Percentiles rank a stretch among this genome's conserved stretches.
Evolutionary conservation across 2,888 invertebrate genomes (phyloP).

Genomic region (Charanyca ferruginea): DNA sequence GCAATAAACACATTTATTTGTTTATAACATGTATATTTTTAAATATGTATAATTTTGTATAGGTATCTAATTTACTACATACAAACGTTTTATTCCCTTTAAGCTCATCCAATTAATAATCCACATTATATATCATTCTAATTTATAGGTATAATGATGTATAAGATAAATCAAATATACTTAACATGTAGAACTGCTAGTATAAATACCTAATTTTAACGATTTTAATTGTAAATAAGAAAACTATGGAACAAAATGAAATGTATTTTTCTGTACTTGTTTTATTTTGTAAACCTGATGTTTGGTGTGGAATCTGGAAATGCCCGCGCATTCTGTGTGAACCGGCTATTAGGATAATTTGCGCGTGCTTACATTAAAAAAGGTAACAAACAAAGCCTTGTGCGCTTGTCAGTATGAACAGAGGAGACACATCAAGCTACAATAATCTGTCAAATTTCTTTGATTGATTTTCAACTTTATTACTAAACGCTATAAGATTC

Average conservation of each 20-base stretch:
- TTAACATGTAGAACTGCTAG: slow-evolving; percentile 38
- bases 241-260: slow-evolving; percentile 17
- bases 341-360: no score
- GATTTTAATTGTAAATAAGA: slow-evolving; percentile 35
- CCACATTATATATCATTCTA: slow-evolving; percentile 21
- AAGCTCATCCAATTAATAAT: slow-evolving; percentile 6
- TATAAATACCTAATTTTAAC: slow-evolving; percentile 27
- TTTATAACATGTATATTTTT: neutral
- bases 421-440: no score
- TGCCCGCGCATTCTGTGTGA: no score
- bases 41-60: slow-evolving; percentile 23
- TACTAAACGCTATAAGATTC: no score
- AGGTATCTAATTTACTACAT: neutral
- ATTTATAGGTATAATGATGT: slow-evolving; percentile 19
- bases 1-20: slow-evolving; percentile 16
- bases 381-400: no score
- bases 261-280: slow-evolving; percentile 31
- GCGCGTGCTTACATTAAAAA: no score
- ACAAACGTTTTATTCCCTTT: neutral
- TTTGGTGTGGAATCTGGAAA: neutral
- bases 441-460: no score
- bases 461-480: no score
- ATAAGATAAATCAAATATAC: slow-evolving; percentile 16
- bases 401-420: no score
- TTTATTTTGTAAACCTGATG: slow-evolving; percentile 23